phyloP scores from a whole-genome alignment of 2,888 invertebrate species.

The Acanthosepion esculentum region DNA sequence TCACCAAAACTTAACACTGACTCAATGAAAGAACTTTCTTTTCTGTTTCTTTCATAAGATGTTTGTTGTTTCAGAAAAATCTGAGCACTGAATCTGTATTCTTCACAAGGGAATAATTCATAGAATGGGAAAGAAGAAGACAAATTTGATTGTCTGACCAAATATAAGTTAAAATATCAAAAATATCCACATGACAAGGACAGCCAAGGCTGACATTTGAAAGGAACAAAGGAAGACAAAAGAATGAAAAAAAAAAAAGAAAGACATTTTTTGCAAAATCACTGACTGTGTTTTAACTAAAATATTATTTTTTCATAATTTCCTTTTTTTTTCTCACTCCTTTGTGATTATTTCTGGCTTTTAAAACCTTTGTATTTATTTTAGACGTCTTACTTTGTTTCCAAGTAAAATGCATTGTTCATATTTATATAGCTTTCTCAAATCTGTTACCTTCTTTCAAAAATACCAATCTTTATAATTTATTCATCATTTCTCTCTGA shows the following conservation, averaged over 20 bases:
- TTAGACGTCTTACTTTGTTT: neutral
- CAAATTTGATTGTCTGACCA: neutral
- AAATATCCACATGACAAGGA: neutral
- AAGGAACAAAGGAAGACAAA: neutral
- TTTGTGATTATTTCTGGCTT: neutral
- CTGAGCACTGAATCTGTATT: neutral
- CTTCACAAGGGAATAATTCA: neutral
- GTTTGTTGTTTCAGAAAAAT: neutral
- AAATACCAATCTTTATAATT: too few species aligned
- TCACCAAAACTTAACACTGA: neutral
- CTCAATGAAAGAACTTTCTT: neutral
- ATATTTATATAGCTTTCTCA: neutral
- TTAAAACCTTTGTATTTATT: neutral
- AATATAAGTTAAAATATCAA: slow-evolving; percentile 9
- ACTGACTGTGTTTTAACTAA: neutral
- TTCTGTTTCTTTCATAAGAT: neutral
- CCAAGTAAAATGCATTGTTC: neutral
- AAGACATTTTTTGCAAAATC: neutral
- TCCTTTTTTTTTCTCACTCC: neutral
- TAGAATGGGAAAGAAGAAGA: neutral
- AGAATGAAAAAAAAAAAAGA: neutral
- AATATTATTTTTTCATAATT: neutral
- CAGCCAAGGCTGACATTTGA: neutral
- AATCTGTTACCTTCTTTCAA: too few species aligned
- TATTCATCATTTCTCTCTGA: too few species aligned